Evolutionary conservation across 2,113 vertebrate genomes (phyloP), one percentile per base, ranked within the genome.

Genomic region (Onychorhynchus coronatus): DNA sequence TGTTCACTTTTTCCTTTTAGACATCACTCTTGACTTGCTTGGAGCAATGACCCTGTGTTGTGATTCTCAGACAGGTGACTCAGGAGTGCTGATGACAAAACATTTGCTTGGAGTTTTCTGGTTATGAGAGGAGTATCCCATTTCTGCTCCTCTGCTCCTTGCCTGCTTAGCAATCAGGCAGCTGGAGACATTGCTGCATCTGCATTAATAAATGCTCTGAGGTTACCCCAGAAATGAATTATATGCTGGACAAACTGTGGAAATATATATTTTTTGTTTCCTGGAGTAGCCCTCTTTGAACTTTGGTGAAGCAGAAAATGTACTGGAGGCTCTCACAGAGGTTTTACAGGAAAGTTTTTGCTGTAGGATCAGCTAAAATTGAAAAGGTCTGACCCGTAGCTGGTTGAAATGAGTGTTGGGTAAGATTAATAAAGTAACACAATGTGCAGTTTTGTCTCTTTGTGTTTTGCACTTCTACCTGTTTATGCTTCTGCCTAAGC

Each of bases 21-120:
- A 49, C 35, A 46, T 77, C 85, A 52, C 80, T 72, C 70, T 66
- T 44, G 66, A 58, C 37, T 96, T 93, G 88, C 88, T 61, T 62
- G 61, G 67, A 73, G 78, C 3, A 0, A 76, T 49, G 72, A 78
- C 83, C 84, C 50, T 80, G 11, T 39, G 28, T 47, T 20, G 2
- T 14, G 12, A 58, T 81, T 80, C 89, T 93, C 74, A 86, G 91
- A 83, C 0, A 10, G 70, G 91, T 96, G 97, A 97, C 88, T 97
- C 91, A 92, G 89, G 71, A 86, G 58, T 78, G n/a, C 89, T 92
- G 74, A 39, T 91, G 93, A 93, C 70, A 50, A 92, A 78, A 91
- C 42, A 42, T 73, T 42, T 94, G 52, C 41, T 35, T 44, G 50
- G 52, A 85, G 74, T 94, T 97, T 85, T 87, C 83, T 97, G 71